phyloP scores from a whole-genome alignment of 2,113 vertebrate genomes.

The Scortum barcoo region DNA sequence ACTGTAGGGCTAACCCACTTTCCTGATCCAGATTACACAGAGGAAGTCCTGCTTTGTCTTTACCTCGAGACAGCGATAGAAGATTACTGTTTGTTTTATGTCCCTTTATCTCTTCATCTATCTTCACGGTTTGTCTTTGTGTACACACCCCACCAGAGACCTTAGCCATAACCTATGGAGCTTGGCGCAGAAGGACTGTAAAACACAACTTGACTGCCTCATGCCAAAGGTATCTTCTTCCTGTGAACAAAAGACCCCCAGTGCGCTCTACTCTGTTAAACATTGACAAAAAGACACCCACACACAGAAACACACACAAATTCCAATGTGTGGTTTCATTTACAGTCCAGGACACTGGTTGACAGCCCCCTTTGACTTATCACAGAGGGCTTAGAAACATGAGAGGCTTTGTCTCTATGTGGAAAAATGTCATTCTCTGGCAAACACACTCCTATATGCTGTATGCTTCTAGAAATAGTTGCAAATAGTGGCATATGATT shows the following conservation, averaged over 20 bases:
- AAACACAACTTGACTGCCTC: conserved; percentile 33
- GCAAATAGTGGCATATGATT: not conserved
- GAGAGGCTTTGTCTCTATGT: conserved; percentile 46
- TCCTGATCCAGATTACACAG: conserved; percentile 61
- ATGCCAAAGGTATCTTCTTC: conserved; percentile 52
- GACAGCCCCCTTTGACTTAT: conserved; percentile 54
- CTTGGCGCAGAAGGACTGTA: conserved; percentile 1
- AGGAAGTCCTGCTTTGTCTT: conserved; percentile 53
- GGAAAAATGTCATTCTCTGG: conserved; percentile 22
- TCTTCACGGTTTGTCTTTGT: conserved; percentile 28
- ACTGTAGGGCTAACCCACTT: conserved; percentile 70
- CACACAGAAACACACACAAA: conserved; percentile 36
- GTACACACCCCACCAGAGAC: conserved; percentile 14
- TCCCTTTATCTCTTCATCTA: conserved; percentile 32
- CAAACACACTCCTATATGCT: not conserved
- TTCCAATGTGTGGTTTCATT: conserved; percentile 59
- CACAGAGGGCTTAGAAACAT: conserved; percentile 48
- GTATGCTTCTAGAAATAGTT: not conserved
- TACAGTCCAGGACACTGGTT: conserved; percentile 62
- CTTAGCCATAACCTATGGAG: conserved; percentile 11
- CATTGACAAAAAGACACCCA: conserved; percentile 50
- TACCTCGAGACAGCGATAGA: conserved; percentile 14
- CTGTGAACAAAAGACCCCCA: conserved; percentile 50
- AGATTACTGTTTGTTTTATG: conserved; percentile 46
- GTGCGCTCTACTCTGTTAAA: conserved; percentile 58